Evolutionary conservation across 2,113 vertebrate genomes (phyloP), one percentile per base, ranked within the genome.

Genomic region (Tautogolabrus adspersus): DNA sequence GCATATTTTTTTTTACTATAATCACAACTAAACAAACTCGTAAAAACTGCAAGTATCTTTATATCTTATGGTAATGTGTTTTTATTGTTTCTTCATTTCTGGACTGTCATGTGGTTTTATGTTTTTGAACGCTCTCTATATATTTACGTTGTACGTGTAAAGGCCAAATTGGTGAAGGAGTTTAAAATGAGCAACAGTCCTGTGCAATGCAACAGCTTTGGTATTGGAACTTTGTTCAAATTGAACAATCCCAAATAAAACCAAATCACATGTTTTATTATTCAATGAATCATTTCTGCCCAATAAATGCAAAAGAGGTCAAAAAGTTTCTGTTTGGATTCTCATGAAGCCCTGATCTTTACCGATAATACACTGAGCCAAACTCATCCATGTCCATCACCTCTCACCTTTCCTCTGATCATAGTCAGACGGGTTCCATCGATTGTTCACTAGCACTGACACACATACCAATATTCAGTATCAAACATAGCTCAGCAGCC

Each of bases 401-500:
- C 76, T 69, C 64, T 83, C 56, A 85, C 80, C 73, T 88, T 77
- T 85, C 51, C 47, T 66, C 69, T 65, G 59, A 47, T 52, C 34
- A 75, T 26, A 22, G 34, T 66, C 75, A 67, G 49, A 3, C 67
- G 40, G 56, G n/a, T 79, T 66, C 82, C 72, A 88, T 76, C 80
- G 87, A 83, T 68, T 55, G 58, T 66, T 75, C 70, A 88, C 51
- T 12, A 55, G 10, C 60, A 11, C 54, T 11, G 60, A 83, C 46
- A 67, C n/a, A 21, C 6, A 0, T 38, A 65, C 74, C 22, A 65
- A 72, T 85, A 81, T 66, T 82, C 57, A 69, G 74, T 75, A 77
- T 34, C 66, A 57, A 42, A 34, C 66, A 61, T 12, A 75, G 71
- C 77, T 85, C 75, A 74, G 66, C 62, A 6, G 54, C 16, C 26